phyloP scores from a whole-genome alignment of 2,888 invertebrate genomes.

The Conistra vaccinii region DNA sequence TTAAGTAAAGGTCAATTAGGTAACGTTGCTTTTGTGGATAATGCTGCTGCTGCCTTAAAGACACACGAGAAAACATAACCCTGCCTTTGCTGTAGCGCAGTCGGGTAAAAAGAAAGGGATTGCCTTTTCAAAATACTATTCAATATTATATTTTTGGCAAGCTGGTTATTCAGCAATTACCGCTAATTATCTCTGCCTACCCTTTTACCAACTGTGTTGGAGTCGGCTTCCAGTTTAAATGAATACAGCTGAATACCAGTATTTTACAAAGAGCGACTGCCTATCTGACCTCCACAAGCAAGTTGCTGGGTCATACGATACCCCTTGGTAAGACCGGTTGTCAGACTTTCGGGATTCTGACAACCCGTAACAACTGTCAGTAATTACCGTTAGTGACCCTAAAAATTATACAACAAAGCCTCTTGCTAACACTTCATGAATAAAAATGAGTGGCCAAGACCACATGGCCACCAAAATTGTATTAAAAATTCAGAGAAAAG shows the following conservation, averaged over 20 bases:
- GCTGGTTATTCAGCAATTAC: no score
- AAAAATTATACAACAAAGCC: conserved; percentile 20
- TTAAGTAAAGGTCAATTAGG: not conserved
- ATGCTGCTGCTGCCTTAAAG: no score
- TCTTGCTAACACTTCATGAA: conserved; percentile 37
- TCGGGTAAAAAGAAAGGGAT: no score
- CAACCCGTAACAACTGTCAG: not conserved
- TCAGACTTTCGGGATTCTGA: no score
- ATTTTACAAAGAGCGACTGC: not conserved
- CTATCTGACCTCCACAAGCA: not conserved
- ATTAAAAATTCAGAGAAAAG: conserved; percentile 32
- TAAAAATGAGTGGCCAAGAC: conserved; percentile 42
- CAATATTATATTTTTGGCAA: no score
- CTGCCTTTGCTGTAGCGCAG: no score
- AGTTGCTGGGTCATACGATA: no score
- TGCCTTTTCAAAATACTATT: no score
- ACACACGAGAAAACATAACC: no score
- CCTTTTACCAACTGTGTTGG: not conserved
- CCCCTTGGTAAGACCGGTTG: not conserved
- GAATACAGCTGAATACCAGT: not conserved
- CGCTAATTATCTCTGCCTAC: not conserved
- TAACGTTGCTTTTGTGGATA: not conserved
- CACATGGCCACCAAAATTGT: conserved; percentile 26
- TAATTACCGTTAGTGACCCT: not conserved
- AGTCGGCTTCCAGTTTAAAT: not conserved